phyloP scores from a whole-genome alignment of 2,113 vertebrate species.

The Cricetomys ansorgei region DNA sequence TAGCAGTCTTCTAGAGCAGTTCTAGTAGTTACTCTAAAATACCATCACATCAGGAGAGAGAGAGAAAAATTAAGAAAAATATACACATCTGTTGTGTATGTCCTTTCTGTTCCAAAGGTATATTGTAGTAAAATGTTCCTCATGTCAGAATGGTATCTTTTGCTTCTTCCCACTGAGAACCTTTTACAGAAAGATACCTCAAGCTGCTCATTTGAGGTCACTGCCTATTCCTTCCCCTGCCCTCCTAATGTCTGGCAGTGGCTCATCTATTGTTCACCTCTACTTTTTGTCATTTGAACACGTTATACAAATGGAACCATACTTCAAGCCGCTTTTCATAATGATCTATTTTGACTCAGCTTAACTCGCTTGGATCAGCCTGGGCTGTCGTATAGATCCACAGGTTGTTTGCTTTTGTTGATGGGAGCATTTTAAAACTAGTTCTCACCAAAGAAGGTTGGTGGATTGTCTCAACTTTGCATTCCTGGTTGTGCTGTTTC shows the following conservation, averaged over 20 bases:
- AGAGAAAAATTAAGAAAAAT: not conserved
- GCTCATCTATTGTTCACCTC: not conserved
- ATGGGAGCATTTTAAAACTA: not conserved
- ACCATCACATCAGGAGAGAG: constrained; percentile 1
- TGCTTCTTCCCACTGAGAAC: constrained; percentile 43
- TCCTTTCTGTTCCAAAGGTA: constrained; percentile 34
- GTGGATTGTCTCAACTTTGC: not conserved
- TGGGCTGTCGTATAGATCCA: not conserved
- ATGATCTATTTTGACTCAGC: not conserved
- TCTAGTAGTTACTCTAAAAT: constrained; percentile 25
- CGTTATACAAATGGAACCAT: constrained; percentile 7
- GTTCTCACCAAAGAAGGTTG: constrained; percentile 1
- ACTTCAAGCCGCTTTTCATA: not conserved
- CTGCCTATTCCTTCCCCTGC: not conserved
- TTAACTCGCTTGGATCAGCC: not conserved
- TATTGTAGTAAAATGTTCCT: constrained; percentile 4
- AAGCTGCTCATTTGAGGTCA: not conserved
- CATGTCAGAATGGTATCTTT: not conserved
- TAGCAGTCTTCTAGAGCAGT: not conserved
- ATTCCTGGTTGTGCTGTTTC: constrained; percentile 20
- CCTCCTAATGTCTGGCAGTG: not conserved
- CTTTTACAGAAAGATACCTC: not conserved
- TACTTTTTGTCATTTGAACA: constrained; percentile 18
- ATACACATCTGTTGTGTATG: not conserved
- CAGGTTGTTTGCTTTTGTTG: not conserved